These are phyloP conservation scores for Cephus pulcher DNA, from an alignment of 2,888 invertebrate species.

Conservation along the genomic window DNA sequence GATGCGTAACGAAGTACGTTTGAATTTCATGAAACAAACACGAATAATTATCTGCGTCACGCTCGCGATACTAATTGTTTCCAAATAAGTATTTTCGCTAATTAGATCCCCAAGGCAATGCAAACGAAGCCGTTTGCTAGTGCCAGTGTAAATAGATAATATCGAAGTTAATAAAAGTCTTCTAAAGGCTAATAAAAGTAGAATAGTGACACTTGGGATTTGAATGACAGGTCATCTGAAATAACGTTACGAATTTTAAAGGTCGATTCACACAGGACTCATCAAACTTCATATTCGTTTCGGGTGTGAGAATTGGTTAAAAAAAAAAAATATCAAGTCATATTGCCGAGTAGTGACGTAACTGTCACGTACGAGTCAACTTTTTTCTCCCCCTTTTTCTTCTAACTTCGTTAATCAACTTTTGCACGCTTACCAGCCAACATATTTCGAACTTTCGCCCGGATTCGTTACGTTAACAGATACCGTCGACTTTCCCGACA, in stretches of 20 bases:
- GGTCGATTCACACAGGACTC: neutral
- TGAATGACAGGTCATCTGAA: neutral
- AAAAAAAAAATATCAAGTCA: neutral
- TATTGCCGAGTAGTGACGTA: neutral
- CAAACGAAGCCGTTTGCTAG: neutral
- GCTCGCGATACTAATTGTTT: neutral
- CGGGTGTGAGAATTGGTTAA: neutral
- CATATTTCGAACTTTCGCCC: neutral
- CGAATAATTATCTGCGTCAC: neutral
- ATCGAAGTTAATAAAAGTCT: neutral
- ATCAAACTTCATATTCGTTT: neutral
- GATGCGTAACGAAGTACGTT: neutral
- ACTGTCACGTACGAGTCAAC: neutral
- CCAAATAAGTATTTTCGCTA: neutral
- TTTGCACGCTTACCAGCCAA: neutral
- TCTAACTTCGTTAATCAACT: neutral
- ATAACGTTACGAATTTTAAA: neutral
- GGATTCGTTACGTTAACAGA: neutral
- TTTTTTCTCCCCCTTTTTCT: neutral
- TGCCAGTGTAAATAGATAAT: neutral
- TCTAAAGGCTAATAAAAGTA: neutral
- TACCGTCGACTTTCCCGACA: neutral
- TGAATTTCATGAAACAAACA: neutral
- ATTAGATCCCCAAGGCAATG: neutral
- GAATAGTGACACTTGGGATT: neutral